phyloP scores from a whole-genome alignment of 2,113 vertebrate species.

The Zosterops borbonicus region DNA sequence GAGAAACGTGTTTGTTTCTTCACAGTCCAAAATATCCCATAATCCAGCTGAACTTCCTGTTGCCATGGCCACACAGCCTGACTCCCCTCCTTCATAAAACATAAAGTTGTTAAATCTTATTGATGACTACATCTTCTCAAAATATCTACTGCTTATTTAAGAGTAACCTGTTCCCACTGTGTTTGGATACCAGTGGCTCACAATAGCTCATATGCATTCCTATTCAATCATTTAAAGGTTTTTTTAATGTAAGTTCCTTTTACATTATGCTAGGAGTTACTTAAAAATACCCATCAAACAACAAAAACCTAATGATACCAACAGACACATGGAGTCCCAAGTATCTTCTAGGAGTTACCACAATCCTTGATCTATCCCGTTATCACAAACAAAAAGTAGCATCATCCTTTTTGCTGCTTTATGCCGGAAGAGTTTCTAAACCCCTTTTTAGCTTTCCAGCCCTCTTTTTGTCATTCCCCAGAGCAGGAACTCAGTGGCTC shows the following conservation, averaged over 20 bases:
- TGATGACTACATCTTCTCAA: neutral
- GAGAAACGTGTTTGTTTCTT: constrained; percentile 84
- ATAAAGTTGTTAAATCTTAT: neutral
- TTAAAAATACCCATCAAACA: neutral
- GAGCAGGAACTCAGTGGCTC: neutral
- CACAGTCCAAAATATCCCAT: constrained; percentile 88
- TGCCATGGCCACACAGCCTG: constrained; percentile 89
- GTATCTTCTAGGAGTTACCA: neutral
- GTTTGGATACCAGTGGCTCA: neutral
- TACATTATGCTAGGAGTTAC: neutral
- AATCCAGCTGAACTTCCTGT: constrained; percentile 88
- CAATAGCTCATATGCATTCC: neutral
- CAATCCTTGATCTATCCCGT: neutral
- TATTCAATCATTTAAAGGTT: neutral
- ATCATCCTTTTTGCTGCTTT: neutral
- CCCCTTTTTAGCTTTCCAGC: neutral
- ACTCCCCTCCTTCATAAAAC: constrained; percentile 75
- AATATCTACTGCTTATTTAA: neutral
- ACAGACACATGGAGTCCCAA: neutral
- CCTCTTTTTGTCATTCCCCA: neutral
- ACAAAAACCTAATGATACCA: neutral
- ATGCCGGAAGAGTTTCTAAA: neutral
- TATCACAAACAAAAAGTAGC: neutral
- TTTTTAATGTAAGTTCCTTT: neutral
- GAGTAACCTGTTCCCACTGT: neutral